phyloP scores from a whole-genome alignment of 1,140 invertebrate genomes.

The Bathynomus jamesi region DNA sequence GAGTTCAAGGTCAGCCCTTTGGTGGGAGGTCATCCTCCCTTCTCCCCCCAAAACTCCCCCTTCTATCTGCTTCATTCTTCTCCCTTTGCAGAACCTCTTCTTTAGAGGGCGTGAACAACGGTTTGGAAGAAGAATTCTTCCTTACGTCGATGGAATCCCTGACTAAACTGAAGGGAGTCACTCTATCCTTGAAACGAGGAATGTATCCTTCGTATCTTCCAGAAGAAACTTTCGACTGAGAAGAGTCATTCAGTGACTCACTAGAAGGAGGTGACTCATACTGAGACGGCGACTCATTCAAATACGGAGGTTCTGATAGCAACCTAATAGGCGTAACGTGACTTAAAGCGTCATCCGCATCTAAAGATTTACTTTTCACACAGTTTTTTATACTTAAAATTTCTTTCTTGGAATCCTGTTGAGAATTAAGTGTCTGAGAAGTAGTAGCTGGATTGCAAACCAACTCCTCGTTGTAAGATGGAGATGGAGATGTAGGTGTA shows the following conservation, averaged over 20 bases:
- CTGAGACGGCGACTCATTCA: conserved; percentile 18
- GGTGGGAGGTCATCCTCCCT: too few relatives aligned
- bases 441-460: conserved; percentile 9
- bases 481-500: conserved; percentile 15
- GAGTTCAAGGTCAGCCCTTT: too few relatives aligned
- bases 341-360: not conserved
- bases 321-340: not conserved
- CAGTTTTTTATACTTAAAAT: not conserved
- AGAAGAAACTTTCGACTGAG: conserved; percentile 16
- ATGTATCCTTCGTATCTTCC: conserved; percentile 56
- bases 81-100: conserved; percentile 12
- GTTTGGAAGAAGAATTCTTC: conserved; percentile 43
- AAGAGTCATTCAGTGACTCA: conserved; percentile 16
- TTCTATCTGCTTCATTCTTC: conserved; percentile 14
- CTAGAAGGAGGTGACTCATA: conserved; percentile 12
- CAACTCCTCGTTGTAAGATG: not conserved
- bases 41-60: too few relatives aligned
- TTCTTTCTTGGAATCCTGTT: conserved; percentile 13
- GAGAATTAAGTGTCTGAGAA: conserved; percentile 12
- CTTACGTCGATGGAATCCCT: conserved; percentile 61
- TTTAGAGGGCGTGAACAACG: conserved; percentile 15
- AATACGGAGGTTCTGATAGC: conserved; percentile 5
- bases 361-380: not conserved
- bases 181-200: conserved; percentile 57
- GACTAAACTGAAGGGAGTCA: conserved; percentile 61